Base-by-base conservation (phyloP, 1,140 invertebrate genomes). In the Saccostrea cuccullata region DNA sequence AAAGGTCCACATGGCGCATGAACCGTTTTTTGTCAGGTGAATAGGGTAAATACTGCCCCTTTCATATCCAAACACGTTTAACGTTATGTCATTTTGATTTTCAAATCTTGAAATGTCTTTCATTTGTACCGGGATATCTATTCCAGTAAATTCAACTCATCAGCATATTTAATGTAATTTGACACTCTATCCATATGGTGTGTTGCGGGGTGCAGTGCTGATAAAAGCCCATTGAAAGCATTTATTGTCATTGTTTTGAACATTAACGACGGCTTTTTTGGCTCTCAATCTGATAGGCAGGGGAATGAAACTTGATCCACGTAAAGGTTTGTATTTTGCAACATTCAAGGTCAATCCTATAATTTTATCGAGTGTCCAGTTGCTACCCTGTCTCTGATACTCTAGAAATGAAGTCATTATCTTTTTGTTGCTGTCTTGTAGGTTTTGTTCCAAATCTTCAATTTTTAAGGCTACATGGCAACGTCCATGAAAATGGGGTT, bases 351-450 rank as follows among this genome's bases (percentile, higher is more conserved):
- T 85, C 58, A 88, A 15, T 6, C 67, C 82, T 12, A 86, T 1
- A 4, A 90, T 73, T 55, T 86, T 84, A n/a, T 88, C 89, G 3
- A 90, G 20, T 17, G 55, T 87, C 89, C 89, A 90, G 26, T 87
- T 87, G 82, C 86, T 86, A 4, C 88, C 88, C 36, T 89, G 13
- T 56, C 82, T n/a, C 23, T 86, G 82, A 58, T 83, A 89, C 67
- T 90, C 89, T 17, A 87, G 47, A 26, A 85, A 86, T 55, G 86
- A 89, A 26, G 55, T 86, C 9, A 36, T 67, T 11, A 89, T 87
- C 20, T 85, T 87, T 15, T 77, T 85, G 40, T 86, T 60, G 13
- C 55, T 85, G 77, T 88, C 83, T 47, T 64, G 47, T n/a, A 85
- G 47, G 40, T 9, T 26, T 40, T 82, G 17, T 17, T 82, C 60